These are phyloP conservation scores for Salvator merianae DNA, from an alignment of 2,113 vertebrate species.

Conservation along the genomic window DNA sequence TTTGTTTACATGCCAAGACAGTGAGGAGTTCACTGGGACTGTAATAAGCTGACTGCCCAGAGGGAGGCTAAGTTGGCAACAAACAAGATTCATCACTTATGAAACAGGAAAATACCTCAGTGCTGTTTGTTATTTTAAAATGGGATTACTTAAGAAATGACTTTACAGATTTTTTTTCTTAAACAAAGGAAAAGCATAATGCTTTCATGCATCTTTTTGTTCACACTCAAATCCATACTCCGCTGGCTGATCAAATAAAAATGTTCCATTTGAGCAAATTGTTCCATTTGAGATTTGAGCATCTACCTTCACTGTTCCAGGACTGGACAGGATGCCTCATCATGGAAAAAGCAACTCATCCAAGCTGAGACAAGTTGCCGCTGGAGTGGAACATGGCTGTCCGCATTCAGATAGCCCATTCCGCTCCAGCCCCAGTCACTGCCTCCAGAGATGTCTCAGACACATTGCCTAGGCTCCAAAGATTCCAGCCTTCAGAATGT, in stretches of 20 bases:
- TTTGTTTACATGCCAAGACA: conserved; percentile 96
- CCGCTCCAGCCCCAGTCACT: too few relatives aligned
- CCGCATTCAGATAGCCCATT: too few relatives aligned
- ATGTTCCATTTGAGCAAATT: neutral
- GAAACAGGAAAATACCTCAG: conserved; percentile 39
- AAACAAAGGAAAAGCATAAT: conserved; percentile 1
- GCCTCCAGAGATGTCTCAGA: neutral
- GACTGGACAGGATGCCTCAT: too few relatives aligned
- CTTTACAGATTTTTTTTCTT: neutral
- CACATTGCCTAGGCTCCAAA: neutral
- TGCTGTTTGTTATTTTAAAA: neutral
- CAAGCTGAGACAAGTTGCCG: too few relatives aligned
- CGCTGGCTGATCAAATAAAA: too few relatives aligned
- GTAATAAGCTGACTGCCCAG: conserved; percentile 95
- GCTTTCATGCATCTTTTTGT: neutral
- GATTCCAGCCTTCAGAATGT: neutral
- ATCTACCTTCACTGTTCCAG: too few relatives aligned
- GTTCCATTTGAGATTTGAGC: neutral
- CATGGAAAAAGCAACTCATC: too few relatives aligned
- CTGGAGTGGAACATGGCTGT: too few relatives aligned
- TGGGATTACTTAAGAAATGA: neutral
- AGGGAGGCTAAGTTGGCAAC: conserved; percentile 84
- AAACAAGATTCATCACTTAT: conserved; percentile 56
- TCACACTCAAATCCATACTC: neutral
- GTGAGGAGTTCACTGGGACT: conserved; percentile 93